Conservation (phyloP, 2,113 vertebrate genomes). For the Clarias macrocephalus region DNA sequence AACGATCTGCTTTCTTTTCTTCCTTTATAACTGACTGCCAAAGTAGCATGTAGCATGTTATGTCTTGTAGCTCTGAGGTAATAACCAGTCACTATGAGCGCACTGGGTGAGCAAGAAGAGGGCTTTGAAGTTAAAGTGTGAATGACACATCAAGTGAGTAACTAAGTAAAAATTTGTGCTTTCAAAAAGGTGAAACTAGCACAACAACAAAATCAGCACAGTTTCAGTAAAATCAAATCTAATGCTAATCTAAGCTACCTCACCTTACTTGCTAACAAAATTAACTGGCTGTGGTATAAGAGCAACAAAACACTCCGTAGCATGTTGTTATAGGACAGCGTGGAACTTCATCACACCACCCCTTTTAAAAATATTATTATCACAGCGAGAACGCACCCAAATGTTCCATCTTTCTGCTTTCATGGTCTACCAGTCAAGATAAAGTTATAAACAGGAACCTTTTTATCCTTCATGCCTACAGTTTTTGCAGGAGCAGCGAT, state of each 20-base stretch:
- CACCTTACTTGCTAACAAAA: neutral
- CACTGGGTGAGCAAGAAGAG: neutral
- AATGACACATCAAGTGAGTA: neutral
- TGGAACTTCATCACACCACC: neutral
- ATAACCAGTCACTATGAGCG: neutral
- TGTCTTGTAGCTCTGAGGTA: conserved; percentile 18
- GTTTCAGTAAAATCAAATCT: neutral
- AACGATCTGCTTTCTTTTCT: neutral
- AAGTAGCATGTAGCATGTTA: conserved; percentile 2
- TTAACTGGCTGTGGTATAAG: neutral
- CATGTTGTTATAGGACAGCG: too few relatives aligned
- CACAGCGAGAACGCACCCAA: neutral
- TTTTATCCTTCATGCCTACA: neutral
- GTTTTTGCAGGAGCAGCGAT: neutral
- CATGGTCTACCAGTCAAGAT: neutral
- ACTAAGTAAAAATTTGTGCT: neutral
- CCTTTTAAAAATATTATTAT: too few relatives aligned
- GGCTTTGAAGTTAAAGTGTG: neutral
- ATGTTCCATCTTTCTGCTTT: neutral
- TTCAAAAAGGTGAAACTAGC: neutral
- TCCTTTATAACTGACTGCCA: neutral
- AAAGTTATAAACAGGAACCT: conserved; percentile 4
- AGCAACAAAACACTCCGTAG: neutral
- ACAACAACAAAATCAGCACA: neutral
- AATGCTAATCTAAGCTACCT: neutral